Base-by-base conservation (phyloP, 2,888 invertebrate species). In the Petrolisthes manimaculis region DNA sequence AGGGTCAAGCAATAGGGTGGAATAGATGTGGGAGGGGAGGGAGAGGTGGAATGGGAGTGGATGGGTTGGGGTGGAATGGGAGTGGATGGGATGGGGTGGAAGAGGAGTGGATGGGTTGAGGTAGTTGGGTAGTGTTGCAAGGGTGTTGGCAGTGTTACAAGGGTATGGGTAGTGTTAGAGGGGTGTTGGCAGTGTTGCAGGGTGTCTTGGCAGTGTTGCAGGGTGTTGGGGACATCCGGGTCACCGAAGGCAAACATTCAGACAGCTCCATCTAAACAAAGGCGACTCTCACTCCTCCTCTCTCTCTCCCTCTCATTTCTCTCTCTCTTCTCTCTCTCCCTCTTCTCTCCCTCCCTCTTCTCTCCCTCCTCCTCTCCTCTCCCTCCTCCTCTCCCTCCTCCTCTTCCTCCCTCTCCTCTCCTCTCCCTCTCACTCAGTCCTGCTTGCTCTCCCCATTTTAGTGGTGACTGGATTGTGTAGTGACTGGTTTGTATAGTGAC, bases 221-320 rank as follows among this genome's bases (percentile, higher is more conserved):
- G 9, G 4, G 24, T 24, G 9, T 24, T 61, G 4, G 81, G 21
- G 75, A 84, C 84, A 84, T 84, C 84, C 84, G 84, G 84, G 84
- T 84, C 84, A 61, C 61, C 6, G 67, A 21, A 61, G 74, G 77
- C 78, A 84, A 84, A 84, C 84, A 84, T 56, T 55, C 56, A 56
- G 77, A 84, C 84, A 84, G 61, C 84, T n/a, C 84, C 84, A 77
- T 84, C 84, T 84, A 75, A 75, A 77, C 56, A 77, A 56, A 61
- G 84, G 61, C 67, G 77, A 54, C 83, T 54, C 53, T 69, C 69
- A 71, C 54, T 69, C 84, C 56, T 56, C 56, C 6, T 5, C 54
- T n/a, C 51, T 75, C 54, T 37, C 69, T 67, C 69, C 54, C 56
- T 55, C 80, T 24, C 80, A 6, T 37, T 2, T 37, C 37, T 2